Conservation (phyloP, 2,888 invertebrate species). For the Drosophila histrio region DNA sequence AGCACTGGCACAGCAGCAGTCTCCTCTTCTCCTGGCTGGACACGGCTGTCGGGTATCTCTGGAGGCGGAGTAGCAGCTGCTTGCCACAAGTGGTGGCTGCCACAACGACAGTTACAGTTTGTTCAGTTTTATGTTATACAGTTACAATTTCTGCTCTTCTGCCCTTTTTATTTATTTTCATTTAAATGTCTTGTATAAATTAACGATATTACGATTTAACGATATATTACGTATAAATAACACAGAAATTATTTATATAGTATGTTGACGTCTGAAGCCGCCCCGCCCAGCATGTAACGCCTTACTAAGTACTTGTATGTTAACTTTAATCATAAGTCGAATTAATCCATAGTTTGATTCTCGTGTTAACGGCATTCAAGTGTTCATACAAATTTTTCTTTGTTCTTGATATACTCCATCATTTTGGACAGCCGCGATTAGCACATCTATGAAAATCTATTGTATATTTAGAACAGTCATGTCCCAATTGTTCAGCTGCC, state of each 20-base stretch:
- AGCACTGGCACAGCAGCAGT: conserved; percentile 16
- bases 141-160: conserved; percentile 44
- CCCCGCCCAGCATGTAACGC: conserved; percentile 47
- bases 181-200: conserved; percentile 65
- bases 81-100: conserved; percentile 28
- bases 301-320: conserved; percentile 50
- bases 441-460: conserved; percentile 51
- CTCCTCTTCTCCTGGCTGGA: conserved; percentile 14
- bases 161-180: conserved; percentile 59
- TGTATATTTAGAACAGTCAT: conserved; percentile 41
- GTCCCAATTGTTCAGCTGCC: conserved; percentile 23
- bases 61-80: conserved; percentile 42
- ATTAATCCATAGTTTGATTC: conserved; percentile 24
- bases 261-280: conserved; percentile 35
- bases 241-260: conserved; percentile 34
- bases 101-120: conserved; percentile 30
- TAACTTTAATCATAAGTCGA: conserved; percentile 45
- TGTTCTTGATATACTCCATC: not conserved
- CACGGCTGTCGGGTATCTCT: conserved; percentile 23
- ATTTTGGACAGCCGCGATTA: conserved; percentile 26
- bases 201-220: conserved; percentile 41
- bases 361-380: conserved; percentile 28
- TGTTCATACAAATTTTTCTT: conserved; percentile 29
- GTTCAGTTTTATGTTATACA: conserved; percentile 52
- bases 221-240: conserved; percentile 35